A percentile compares a stretch with the other conserved stretches of the same genome.
phyloP scores from a whole-genome alignment of 2,113 vertebrate genomes.

The Otocyon megalotis region DNA sequence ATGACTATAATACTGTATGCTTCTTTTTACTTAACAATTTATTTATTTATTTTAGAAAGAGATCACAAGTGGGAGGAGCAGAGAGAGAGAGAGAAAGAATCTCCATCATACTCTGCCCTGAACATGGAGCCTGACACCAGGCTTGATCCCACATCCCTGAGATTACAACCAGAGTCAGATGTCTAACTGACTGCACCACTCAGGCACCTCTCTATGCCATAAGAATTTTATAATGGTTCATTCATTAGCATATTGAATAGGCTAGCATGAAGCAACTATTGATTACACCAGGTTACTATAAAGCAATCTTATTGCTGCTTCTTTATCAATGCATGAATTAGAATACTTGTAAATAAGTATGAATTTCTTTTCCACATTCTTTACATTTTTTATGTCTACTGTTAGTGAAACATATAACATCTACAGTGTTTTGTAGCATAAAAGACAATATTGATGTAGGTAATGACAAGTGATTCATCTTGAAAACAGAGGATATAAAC shows the following conservation, averaged over 20 bases:
- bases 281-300: neutral
- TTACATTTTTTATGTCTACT: neutral
- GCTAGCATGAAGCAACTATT: neutral
- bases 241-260: neutral
- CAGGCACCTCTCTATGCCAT: neutral
- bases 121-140: neutral
- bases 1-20: neutral
- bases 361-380: neutral
- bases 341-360: neutral
- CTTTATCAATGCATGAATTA: neutral
- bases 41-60: neutral
- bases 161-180: neutral
- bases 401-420: neutral
- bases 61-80: neutral
- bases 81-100: neutral
- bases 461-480: neutral
- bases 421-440: neutral
- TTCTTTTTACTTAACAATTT: neutral
- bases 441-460: neutral
- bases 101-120: neutral
- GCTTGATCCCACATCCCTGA: neutral
- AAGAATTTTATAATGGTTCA: neutral
- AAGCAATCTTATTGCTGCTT: neutral
- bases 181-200: neutral
- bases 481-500: neutral